These are phyloP conservation scores for Zaprionus camerounensis DNA, from an alignment of 1,140 invertebrate species.

Conservation along the genomic window DNA sequence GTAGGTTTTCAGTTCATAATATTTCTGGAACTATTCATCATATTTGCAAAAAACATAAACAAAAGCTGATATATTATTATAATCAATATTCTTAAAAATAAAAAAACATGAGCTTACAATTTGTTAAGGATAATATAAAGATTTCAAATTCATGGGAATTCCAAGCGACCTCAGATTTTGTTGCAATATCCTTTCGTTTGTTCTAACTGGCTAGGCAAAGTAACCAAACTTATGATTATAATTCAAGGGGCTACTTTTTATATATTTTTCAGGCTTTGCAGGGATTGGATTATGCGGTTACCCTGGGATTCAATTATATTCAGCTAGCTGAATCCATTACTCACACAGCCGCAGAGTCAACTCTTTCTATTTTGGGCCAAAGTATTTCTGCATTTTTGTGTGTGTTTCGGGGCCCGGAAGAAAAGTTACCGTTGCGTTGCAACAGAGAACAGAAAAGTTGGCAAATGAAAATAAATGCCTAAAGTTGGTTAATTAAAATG, in stretches of 20 bases:
- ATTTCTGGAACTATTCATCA: not conserved
- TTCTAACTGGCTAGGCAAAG: not conserved
- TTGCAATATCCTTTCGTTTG: not conserved
- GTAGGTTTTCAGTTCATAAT: not conserved
- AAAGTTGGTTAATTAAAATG: slow-evolving; percentile 65
- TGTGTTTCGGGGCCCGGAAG: slow-evolving; percentile 12
- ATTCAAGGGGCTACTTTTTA: not conserved
- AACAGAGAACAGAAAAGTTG: slow-evolving; percentile 48
- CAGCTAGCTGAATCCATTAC: not conserved
- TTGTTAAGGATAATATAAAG: no score
- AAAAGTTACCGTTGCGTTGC: slow-evolving; percentile 43
- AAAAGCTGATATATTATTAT: no score
- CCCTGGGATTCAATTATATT: slow-evolving; percentile 12
- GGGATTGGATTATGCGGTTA: not conserved
- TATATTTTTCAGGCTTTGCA: not conserved
- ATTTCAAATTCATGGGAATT: not conserved
- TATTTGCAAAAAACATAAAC: no score
- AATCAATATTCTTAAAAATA: not conserved
- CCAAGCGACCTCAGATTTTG: no score
- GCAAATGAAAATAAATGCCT: slow-evolving; percentile 64
- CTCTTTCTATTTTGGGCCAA: slow-evolving; percentile 13
- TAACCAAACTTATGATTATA: not conserved
- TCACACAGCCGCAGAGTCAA: slow-evolving; percentile 16
- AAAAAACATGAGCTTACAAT: not conserved
- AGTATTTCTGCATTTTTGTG: slow-evolving; percentile 26